A percentile compares a stretch with the other conserved stretches of the same genome.
phyloP scores from a whole-genome alignment of 2,888 invertebrate species.

The Dicycla oo region DNA sequence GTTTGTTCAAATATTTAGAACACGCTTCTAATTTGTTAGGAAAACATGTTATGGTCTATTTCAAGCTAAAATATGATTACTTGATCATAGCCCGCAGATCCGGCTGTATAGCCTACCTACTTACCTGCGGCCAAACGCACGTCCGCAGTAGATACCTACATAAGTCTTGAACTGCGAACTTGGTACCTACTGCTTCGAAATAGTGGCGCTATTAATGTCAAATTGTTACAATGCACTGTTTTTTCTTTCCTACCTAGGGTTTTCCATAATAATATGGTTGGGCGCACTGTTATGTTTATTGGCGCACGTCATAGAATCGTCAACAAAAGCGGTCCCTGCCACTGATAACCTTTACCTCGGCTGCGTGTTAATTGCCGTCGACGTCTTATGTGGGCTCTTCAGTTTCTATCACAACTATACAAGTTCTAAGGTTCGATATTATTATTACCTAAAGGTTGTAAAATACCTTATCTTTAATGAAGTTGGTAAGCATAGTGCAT shows the following conservation, averaged over 20 bases:
- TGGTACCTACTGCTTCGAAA: neutral
- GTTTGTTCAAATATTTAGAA: slow-evolving; percentile 21
- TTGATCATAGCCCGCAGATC: neutral
- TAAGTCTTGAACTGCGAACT: neutral
- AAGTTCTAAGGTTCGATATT: slow-evolving; percentile 92
- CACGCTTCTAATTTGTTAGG: slow-evolving; percentile 4
- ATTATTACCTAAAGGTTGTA: neutral
- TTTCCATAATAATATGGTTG: slow-evolving; percentile 94
- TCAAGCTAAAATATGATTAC: slow-evolving; percentile 1
- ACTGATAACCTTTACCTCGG: slow-evolving; percentile 99
- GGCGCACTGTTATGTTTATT: slow-evolving; percentile 93
- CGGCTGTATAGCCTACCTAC: neutral
- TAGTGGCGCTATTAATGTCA: neutral
- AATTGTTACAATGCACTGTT: neutral
- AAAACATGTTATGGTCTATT: neutral
- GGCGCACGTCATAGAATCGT: slow-evolving; percentile 90
- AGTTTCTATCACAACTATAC: slow-evolving; percentile 99
- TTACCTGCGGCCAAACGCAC: neutral
- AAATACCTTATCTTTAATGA: neutral
- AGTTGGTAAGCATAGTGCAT: neutral
- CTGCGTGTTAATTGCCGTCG: slow-evolving; percentile 97
- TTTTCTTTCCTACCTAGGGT: slow-evolving; percentile 86
- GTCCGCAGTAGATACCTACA: neutral
- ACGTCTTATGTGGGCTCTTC: slow-evolving; percentile 98
- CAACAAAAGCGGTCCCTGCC: slow-evolving; percentile 96